Conservation (phyloP, 1,140 invertebrate species). For the Heliothis virescens region DNA sequence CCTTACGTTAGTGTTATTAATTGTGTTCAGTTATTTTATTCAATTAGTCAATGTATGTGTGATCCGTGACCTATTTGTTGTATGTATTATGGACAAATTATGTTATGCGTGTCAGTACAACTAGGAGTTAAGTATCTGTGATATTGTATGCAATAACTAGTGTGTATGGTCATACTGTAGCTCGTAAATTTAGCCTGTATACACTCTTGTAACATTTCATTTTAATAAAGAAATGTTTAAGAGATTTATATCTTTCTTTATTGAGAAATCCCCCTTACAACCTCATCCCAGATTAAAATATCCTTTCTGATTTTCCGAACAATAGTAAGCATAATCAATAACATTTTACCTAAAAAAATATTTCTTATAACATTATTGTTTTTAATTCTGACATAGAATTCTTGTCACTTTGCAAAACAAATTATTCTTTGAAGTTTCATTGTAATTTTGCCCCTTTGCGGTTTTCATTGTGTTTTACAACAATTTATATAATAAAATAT, state of each 20-base stretch:
- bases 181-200: conserved; percentile 63
- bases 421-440: too few relatives aligned
- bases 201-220: conserved; percentile 74
- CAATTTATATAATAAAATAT: not conserved
- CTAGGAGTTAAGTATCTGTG: conserved; percentile 51
- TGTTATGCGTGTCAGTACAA: conserved; percentile 21
- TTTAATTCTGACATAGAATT: too few relatives aligned
- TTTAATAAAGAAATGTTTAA: conserved; percentile 80
- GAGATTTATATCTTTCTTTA: conserved; percentile 81
- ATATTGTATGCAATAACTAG: conserved; percentile 56
- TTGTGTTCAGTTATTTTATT: conserved; percentile 47
- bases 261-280: conserved; percentile 61
- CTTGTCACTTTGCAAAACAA: not conserved
- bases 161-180: conserved; percentile 25
- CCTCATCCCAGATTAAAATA: conserved; percentile 51
- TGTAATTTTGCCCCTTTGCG: not conserved
- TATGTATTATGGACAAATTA: conserved; percentile 34
- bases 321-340: not conserved
- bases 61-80: conserved; percentile 38
- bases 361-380: not conserved
- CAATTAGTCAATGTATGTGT: conserved; percentile 49
- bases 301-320: not conserved
- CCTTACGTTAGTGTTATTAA: conserved; percentile 42
- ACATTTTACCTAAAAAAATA: not conserved
- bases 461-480: not conserved